These are phyloP conservation scores for Thymallus thymallus DNA, from an alignment of 2,113 vertebrate species.

Conservation along the genomic window DNA sequence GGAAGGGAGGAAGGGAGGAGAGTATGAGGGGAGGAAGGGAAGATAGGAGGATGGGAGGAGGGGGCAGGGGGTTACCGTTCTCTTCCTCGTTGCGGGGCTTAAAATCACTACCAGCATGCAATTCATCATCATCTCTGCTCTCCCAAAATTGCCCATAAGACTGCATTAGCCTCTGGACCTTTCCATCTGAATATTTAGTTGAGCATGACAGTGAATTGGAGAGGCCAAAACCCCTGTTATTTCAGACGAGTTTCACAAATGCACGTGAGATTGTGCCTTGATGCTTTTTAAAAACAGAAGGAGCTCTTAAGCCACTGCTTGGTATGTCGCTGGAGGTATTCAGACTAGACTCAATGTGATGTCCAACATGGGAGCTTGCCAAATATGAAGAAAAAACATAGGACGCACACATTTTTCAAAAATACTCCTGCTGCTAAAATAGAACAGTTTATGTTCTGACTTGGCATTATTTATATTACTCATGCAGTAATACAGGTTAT, in stretches of 20 bases:
- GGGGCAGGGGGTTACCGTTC: slow-evolving; percentile 17
- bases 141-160: slow-evolving; percentile 65
- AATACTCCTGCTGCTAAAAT: too few species aligned
- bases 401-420: too few species aligned
- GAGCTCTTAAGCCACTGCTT: not conserved
- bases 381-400: too few species aligned
- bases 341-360: not conserved
- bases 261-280: not conserved
- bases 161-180: slow-evolving; percentile 57
- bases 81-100: slow-evolving; percentile 36
- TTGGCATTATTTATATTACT: too few species aligned
- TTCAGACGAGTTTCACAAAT: not conserved
- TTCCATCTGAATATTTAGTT: not conserved
- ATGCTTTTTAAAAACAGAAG: not conserved
- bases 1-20: not conserved
- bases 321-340: not conserved
- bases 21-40: not conserved
- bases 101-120: slow-evolving; percentile 63
- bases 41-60: not conserved
- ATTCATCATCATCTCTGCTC: slow-evolving; percentile 61
- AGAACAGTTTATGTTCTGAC: too few species aligned
- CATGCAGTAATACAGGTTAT: too few species aligned
- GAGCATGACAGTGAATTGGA: not conserved
- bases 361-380: not conserved
- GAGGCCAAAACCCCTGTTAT: slow-evolving; percentile 6